Percentiles rank a stretch among this genome's conserved stretches.
phyloP scores from a whole-genome alignment of 2,113 vertebrate species.

The Mirza zaza region DNA sequence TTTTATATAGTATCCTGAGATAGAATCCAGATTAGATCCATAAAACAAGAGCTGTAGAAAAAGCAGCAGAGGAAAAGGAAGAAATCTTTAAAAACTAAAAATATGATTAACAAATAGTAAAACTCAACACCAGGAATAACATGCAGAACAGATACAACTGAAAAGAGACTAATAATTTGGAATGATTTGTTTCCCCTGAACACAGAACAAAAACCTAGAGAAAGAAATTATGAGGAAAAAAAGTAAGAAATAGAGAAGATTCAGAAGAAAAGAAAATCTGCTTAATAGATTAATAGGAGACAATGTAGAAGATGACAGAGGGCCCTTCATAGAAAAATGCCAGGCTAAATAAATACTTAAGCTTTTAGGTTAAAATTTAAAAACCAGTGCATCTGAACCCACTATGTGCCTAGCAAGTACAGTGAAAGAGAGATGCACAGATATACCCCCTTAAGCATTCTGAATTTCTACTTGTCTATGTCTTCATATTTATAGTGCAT shows the following conservation, averaged over 20 bases:
- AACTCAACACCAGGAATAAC: background rate
- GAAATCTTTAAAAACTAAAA: background rate
- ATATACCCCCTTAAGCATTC: background rate
- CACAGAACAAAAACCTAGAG: background rate
- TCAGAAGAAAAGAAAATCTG: background rate
- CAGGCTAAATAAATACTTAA: background rate
- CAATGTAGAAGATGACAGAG: background rate
- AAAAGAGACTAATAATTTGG: background rate
- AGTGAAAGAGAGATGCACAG: background rate
- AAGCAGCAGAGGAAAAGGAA: background rate
- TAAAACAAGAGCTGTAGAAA: background rate
- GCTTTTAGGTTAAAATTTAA: background rate
- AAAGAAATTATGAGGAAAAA: background rate
- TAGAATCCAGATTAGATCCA: background rate
- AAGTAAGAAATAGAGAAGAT: background rate
- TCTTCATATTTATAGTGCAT: background rate
- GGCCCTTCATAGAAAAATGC: background rate
- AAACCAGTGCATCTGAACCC: background rate
- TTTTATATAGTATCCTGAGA: background rate
- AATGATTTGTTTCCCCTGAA: background rate
- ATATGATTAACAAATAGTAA: background rate
- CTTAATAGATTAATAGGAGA: background rate
- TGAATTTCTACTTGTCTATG: background rate
- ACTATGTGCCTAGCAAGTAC: background rate
- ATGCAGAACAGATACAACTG: background rate